phyloP scores from a whole-genome alignment of 2,888 invertebrate species.

The Machimus rusticus region DNA sequence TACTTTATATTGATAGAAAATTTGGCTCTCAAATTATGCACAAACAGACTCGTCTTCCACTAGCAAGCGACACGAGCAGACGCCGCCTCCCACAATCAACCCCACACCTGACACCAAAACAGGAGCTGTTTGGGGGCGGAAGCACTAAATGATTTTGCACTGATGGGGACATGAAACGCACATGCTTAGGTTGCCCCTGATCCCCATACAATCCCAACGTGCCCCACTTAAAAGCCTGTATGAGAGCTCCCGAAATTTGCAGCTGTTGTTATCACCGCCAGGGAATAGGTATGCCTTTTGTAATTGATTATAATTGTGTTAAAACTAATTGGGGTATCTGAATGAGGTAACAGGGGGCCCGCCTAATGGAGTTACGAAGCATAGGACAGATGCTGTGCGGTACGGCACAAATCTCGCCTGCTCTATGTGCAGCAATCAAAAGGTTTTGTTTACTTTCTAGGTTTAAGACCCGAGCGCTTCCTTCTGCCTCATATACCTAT shows the following conservation, averaged over 20 bases:
- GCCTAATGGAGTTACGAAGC: background rate
- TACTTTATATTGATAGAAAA: constrained; percentile 33
- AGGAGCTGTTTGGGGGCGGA: background rate
- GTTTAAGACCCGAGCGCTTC: background rate
- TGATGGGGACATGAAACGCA: background rate
- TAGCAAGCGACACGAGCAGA: background rate
- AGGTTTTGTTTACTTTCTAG: background rate
- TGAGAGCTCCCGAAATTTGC: background rate
- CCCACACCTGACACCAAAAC: background rate
- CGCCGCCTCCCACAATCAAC: background rate
- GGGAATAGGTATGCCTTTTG: constrained; percentile 15
- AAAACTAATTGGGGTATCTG: constrained; percentile 37
- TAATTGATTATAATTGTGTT: constrained; percentile 41
- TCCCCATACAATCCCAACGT: background rate
- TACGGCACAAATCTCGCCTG: background rate
- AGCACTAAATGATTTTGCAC: background rate
- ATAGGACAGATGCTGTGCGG: background rate
- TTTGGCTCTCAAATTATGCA: constrained; percentile 23
- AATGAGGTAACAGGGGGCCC: background rate
- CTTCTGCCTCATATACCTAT: background rate
- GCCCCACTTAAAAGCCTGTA: constrained; percentile 17
- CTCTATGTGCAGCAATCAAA: background rate
- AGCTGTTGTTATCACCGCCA: constrained; percentile 36
- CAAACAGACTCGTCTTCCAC: background rate
- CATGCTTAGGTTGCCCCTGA: constrained; percentile 10